These are phyloP conservation scores for Aquatica leii DNA, from an alignment of 2,888 invertebrate species.

Conservation along the genomic window DNA sequence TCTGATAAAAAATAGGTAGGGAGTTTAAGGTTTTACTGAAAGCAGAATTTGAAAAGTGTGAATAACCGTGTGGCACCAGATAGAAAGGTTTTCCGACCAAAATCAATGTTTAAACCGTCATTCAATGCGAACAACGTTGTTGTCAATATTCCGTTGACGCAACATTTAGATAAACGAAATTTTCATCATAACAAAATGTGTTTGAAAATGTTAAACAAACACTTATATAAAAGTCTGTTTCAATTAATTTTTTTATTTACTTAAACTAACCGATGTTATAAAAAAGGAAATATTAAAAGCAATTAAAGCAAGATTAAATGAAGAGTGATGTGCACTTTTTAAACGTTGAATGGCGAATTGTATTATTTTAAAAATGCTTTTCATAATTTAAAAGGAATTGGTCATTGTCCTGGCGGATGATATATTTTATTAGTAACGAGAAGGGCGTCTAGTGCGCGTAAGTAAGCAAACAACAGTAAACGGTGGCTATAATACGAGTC, in stretches of 20 bases:
- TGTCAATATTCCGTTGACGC: no score
- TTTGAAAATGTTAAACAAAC: no score
- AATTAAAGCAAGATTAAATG: slow-evolving; percentile 40
- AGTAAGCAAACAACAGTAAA: slow-evolving; percentile 48
- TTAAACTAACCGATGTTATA: slow-evolving; percentile 19
- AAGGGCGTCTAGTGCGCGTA: slow-evolving; percentile 39
- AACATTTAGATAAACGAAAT: no score
- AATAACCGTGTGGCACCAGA: neutral
- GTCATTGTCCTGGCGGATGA: slow-evolving; percentile 23
- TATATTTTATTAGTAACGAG: slow-evolving; percentile 46
- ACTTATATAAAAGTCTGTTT: slow-evolving; percentile 14
- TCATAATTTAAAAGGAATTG: slow-evolving; percentile 1
- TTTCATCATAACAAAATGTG: no score
- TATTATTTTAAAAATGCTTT: slow-evolving; percentile 30
- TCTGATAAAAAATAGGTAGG: no score
- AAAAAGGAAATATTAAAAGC: slow-evolving; percentile 33
- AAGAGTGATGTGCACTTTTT: slow-evolving; percentile 38
- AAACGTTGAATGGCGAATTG: slow-evolving; percentile 39
- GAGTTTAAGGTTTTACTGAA: neutral
- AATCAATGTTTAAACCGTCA: slow-evolving; percentile 2
- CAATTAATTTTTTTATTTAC: slow-evolving; percentile 38
- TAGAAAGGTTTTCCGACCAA: slow-evolving; percentile 1
- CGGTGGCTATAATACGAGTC: slow-evolving; percentile 45
- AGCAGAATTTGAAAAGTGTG: slow-evolving; percentile 7
- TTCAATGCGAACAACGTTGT: no score